Percentiles rank a stretch among this genome's conserved stretches.
phyloP scores from a whole-genome alignment of 1,140 invertebrate genomes.

The Hesperophylax magnus region DNA sequence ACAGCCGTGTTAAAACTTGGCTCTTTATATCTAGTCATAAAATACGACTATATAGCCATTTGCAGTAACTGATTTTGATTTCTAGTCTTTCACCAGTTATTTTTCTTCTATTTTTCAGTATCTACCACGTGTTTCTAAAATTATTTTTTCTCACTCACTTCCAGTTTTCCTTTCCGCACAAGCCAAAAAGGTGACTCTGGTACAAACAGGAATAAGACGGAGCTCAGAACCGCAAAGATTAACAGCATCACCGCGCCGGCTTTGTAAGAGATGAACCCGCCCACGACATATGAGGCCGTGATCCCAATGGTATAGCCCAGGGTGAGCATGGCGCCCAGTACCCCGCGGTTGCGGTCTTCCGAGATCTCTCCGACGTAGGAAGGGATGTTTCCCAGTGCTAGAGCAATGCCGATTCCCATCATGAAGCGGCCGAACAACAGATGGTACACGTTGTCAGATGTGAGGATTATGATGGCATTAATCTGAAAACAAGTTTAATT shows the following conservation, averaged over 20 bases:
- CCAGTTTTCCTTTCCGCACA: constrained; percentile 12
- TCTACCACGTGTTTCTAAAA: no score
- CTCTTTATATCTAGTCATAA: no score
- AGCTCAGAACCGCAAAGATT: not conserved
- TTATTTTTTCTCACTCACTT: not conserved
- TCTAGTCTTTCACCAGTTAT: no score
- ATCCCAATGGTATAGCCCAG: constrained; percentile 18
- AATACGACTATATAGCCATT: no score
- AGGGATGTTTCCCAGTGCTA: not conserved
- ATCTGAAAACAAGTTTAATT: constrained; percentile 16
- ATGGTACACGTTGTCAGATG: not conserved
- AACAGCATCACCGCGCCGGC: constrained; percentile 24
- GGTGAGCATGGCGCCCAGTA: not conserved
- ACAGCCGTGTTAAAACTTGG: no score
- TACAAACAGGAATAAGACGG: constrained; percentile 31
- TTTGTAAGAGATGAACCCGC: constrained; percentile 39
- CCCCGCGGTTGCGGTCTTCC: not conserved
- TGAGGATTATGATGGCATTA: constrained; percentile 16
- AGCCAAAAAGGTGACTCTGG: constrained; percentile 42
- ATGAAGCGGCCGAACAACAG: not conserved
- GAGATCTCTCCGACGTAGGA: constrained; percentile 5
- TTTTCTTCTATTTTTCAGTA: no score
- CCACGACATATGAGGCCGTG: constrained; percentile 12
- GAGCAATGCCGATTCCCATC: not conserved
- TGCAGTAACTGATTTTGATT: no score